A percentile compares a stretch with the other conserved stretches of the same genome.
Conservation (phyloP, 1,140 invertebrate genomes). For the Zaprionus kolodkinae region DNA sequence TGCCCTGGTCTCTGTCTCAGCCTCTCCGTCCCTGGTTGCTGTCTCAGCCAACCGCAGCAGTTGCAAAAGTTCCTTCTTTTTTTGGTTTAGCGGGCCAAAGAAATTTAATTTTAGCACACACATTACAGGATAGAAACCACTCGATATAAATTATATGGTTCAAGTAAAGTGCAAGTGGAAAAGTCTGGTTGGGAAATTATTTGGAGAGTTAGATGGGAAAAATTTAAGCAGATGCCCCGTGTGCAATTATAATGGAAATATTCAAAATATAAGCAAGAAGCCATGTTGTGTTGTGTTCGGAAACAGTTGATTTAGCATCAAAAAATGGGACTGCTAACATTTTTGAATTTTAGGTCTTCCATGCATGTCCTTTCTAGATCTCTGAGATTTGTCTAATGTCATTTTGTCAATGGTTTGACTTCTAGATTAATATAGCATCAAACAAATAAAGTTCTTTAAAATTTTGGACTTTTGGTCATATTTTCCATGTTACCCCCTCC, state of each 20-base stretch:
- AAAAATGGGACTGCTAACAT: too few species aligned
- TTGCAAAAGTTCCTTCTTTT: constrained; percentile 50
- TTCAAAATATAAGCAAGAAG: too few species aligned
- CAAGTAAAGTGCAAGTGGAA: constrained; percentile 21
- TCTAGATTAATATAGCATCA: too few species aligned
- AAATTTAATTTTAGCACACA: constrained; percentile 56
- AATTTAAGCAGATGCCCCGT: constrained; percentile 13
- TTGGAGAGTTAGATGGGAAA: constrained; percentile 16
- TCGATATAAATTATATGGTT: constrained; percentile 38
- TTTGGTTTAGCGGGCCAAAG: constrained; percentile 25
- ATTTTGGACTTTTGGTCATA: too few species aligned
- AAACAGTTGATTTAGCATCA: too few species aligned
- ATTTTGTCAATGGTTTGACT: too few species aligned
- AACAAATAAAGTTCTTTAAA: too few species aligned
- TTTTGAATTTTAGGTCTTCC: too few species aligned
- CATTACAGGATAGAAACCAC: constrained; percentile 32
- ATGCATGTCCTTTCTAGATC: too few species aligned
- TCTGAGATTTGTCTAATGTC: too few species aligned
- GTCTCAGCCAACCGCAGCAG: constrained; percentile 28
- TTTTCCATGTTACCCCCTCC: too few species aligned
- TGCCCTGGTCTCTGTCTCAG: not conserved
- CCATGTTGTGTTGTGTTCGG: too few species aligned
- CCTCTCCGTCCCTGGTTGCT: not conserved
- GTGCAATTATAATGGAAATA: not conserved
- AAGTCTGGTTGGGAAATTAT: not conserved